Evolutionary conservation across 2,888 invertebrate species (phyloP).

Genomic region (Andricus quercusramuli): DNA sequence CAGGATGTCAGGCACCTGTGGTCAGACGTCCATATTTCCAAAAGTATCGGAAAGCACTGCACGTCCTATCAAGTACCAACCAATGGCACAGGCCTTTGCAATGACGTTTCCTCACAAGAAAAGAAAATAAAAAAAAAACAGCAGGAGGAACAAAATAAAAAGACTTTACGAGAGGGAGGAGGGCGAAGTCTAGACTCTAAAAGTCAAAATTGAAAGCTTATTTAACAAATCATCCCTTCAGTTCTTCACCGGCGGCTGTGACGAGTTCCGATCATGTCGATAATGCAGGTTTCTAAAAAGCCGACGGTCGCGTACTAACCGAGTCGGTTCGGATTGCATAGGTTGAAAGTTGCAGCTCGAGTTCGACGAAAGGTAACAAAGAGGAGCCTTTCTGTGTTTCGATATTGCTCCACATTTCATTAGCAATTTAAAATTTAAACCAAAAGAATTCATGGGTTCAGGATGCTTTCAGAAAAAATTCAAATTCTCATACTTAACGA

Average conservation of each 20-base stretch:
- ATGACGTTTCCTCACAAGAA: background rate
- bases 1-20: slow-evolving; percentile 55
- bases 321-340: background rate
- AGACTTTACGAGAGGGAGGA: too few species aligned
- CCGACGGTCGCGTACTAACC: background rate
- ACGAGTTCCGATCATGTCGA: background rate
- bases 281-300: background rate
- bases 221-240: background rate
- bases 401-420: background rate
- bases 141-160: background rate
- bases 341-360: background rate
- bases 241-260: background rate
- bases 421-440: too few species aligned
- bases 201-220: background rate
- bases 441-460: too few species aligned
- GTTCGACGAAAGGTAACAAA: background rate
- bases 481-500: too few species aligned
- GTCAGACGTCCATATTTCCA: slow-evolving; percentile 37
- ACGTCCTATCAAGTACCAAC: background rate
- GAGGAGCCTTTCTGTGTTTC: background rate
- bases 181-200: background rate
- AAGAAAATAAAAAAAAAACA: background rate
- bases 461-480: too few species aligned
- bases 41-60: background rate
- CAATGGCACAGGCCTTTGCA: background rate